Evolutionary conservation across 2,797 vertebrate genomes (phyloP).

Genomic region (Enteromius mattozi): DNA sequence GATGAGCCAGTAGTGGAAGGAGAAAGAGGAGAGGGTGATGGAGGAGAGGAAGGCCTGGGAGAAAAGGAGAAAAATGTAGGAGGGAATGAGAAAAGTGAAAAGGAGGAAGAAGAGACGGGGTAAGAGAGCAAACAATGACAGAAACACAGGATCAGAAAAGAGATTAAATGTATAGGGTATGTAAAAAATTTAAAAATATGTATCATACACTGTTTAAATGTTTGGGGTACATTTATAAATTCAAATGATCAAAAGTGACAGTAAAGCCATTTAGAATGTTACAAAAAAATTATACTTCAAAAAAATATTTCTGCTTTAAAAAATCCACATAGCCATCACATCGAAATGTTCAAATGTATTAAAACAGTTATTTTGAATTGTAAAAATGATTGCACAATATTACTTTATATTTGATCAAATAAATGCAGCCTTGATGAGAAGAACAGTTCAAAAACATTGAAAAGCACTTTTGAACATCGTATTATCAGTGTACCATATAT

Average conservation of each 20-base stretch:
- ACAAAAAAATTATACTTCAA: neutral
- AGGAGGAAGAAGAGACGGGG: constrained; percentile 23
- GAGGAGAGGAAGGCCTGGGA: constrained; percentile 64
- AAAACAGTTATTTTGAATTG: neutral
- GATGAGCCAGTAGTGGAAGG: constrained; percentile 25
- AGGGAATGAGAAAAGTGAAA: constrained; percentile 58
- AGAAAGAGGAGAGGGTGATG: constrained; percentile 46
- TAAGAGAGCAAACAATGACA: constrained; percentile 18
- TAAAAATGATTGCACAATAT: neutral
- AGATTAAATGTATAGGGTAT: neutral
- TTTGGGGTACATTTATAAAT: neutral
- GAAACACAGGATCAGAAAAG: constrained; percentile 51
- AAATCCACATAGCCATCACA: neutral
- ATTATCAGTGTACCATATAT: neutral
- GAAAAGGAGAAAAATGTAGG: constrained; percentile 68
- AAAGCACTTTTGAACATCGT: neutral
- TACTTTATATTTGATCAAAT: neutral
- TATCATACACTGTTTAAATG: neutral
- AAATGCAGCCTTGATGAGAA: neutral
- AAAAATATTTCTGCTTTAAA: neutral
- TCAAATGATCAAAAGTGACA: neutral
- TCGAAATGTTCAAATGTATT: neutral
- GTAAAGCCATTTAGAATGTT: neutral
- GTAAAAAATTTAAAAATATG: neutral
- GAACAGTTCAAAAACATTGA: neutral